phyloP scores from a whole-genome alignment of 2,888 invertebrate genomes.

The Rhingia rostrata region DNA sequence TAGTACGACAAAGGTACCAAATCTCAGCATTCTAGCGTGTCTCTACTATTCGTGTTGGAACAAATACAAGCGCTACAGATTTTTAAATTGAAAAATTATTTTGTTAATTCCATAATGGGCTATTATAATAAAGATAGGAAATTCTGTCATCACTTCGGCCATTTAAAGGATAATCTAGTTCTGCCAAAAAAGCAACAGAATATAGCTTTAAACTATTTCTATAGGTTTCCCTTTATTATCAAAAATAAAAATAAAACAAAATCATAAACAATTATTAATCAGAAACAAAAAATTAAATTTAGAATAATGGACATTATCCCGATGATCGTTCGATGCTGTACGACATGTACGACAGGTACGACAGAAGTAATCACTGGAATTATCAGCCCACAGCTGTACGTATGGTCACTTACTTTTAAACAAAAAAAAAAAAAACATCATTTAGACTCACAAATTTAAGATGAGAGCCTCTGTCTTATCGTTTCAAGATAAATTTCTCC shows the following conservation, averaged over 20 bases:
- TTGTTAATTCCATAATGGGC: no score
- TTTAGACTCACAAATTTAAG: conserved; percentile 54
- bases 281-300: conserved; percentile 60
- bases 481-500: conserved; percentile 54
- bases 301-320: conserved; percentile 69
- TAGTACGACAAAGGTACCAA: no score
- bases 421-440: conserved; percentile 35
- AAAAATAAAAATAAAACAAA: conserved; percentile 7
- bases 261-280: conserved; percentile 50
- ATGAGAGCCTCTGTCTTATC: conserved; percentile 33
- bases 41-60: no score
- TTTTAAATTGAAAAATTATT: no score
- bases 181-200: not conserved
- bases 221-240: conserved; percentile 33
- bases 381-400: conserved; percentile 70
- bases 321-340: conserved; percentile 63
- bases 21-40: no score
- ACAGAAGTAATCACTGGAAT: conserved; percentile 65
- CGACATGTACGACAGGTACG: conserved; percentile 60
- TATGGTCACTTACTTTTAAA: conserved; percentile 54
- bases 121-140: no score
- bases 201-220: not conserved
- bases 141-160: no score
- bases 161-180: no score
- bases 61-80: no score